Evolutionary conservation across 1,140 invertebrate genomes (phyloP), one percentile per base, ranked within the genome.

Genomic region (Zaprionus lachaisei): DNA sequence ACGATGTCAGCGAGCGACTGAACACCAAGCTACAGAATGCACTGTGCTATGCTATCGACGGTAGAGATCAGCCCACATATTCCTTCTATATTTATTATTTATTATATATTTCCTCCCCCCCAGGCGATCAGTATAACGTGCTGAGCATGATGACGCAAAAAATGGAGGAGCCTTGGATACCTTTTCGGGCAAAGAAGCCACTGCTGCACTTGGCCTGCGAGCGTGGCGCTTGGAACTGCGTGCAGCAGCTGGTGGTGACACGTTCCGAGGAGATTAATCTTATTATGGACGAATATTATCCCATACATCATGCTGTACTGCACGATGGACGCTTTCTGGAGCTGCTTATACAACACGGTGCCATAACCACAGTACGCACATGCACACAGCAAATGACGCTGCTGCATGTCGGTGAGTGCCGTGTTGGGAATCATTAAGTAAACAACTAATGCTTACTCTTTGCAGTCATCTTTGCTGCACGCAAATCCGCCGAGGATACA

Each of bases 211-310:
- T 95, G 24, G 95, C 95, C 1, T 96, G 95, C 81, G 95, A 96
- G 83, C 92, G 95, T 41, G 95, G 95, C 22, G 95, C 96, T 28
- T 96, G 95, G 95, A 94, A 95, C 65, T 96, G 95, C 92, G 95
- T 95, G 0, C 95, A 95, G 81, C 95, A 95, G 92, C 91, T 96
- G 34, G 94, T 94, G 9, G 93, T 94, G 14, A 95, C 95, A 57
- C 93, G 96, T 44, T 94, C 94, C 28, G 95, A 96, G 76, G 96
- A 96, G 92, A 95, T 96, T 14, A 96, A 96, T 90, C 94, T 95
- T 55, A 95, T 96, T 57, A 96, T 95, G 93, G 96, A 96, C 85
- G 96, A 96, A 93, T 96, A 96, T 90, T 96, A 95, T 93, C 96
- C 96, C 6, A 96, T 96, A 61, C 96, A 96, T 89, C 95, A 96